phyloP scores from a whole-genome alignment of 2,888 invertebrate species.

The Liopterus haemorrhoidalis region DNA sequence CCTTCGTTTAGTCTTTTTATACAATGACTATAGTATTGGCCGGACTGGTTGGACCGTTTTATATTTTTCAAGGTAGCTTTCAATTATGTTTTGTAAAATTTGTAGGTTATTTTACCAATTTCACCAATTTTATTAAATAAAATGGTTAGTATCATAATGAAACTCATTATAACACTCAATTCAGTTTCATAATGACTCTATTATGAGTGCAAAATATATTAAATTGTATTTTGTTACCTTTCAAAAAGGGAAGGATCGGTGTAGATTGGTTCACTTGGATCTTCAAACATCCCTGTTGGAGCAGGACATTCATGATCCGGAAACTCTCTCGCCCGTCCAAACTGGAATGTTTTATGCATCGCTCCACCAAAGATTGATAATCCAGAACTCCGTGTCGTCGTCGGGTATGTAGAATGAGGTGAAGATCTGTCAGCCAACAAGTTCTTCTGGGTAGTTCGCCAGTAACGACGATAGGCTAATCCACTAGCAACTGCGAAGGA shows the following conservation, averaged over 20 bases:
- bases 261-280: slow-evolving; percentile 89
- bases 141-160: too few relatives aligned
- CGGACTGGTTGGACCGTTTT: too few relatives aligned
- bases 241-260: slow-evolving; percentile 88
- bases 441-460: slow-evolving; percentile 72
- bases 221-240: too few relatives aligned
- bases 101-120: too few relatives aligned
- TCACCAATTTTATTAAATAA: too few relatives aligned
- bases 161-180: too few relatives aligned
- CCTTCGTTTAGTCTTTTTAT: too few relatives aligned
- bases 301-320: slow-evolving; percentile 39
- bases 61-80: too few relatives aligned
- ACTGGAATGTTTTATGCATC: slow-evolving; percentile 61
- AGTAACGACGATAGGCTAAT: slow-evolving; percentile 72
- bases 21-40: too few relatives aligned
- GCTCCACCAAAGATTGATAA: slow-evolving; percentile 63
- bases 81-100: too few relatives aligned
- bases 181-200: too few relatives aligned
- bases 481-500: slow-evolving; percentile 68
- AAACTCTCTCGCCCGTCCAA: slow-evolving; percentile 38
- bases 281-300: slow-evolving; percentile 58
- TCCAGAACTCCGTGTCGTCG: slow-evolving; percentile 44
- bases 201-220: too few relatives aligned
- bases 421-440: slow-evolving; percentile 49
- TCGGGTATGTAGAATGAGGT: slow-evolving; percentile 46